Evolutionary conservation across 2,888 invertebrate species (phyloP), one percentile per base, ranked within the genome.

Genomic region (Gnatocerus cornutus): DNA sequence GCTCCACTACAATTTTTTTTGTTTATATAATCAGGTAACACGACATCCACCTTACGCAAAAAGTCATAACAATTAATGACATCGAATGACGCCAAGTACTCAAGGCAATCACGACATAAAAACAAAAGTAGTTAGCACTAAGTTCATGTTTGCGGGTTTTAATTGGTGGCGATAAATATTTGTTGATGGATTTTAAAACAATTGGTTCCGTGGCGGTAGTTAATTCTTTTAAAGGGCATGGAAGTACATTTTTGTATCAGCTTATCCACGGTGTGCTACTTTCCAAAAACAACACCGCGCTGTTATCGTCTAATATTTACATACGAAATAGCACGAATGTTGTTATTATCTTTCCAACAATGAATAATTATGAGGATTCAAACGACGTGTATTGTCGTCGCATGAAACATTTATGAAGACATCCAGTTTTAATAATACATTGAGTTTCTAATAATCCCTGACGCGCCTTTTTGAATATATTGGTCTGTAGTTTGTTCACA

Each of bases 321-420:
- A 65, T 65, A 65, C 56, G 13, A 46, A 65, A 65, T 65, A 27
- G 46, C 55, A 46, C 46, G 65, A 65, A 46, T 55, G 33, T 45
- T 59, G 14, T 65, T 56, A 56, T 65, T 65, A 45, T 65, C 55
- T 56, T 56, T 50, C 46, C 41, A 56, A 55, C 65, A 46, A 63
- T 65, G 65, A 65, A 65, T 65, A 65, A 65, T 65, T 65, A 65
- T 65, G 46, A 55, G 48, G 55, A 63, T 63, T 52, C 16, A 61
- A 13, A 61, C 52, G 37, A 16, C 63, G 41, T 33, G 50, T 37
- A 50, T 62, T 63, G 56, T 65, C 14, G 65, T 21, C 46, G 21
- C 46, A 65, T 65, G 65, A 65, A 65, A 65, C 65, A 65, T 65
- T 65, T 65, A 65, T 65, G 65, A 55, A 56, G 65, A 63, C 61